Base-by-base conservation (phyloP, 2,113 vertebrate genomes). In the Uropsilus gracilis region DNA sequence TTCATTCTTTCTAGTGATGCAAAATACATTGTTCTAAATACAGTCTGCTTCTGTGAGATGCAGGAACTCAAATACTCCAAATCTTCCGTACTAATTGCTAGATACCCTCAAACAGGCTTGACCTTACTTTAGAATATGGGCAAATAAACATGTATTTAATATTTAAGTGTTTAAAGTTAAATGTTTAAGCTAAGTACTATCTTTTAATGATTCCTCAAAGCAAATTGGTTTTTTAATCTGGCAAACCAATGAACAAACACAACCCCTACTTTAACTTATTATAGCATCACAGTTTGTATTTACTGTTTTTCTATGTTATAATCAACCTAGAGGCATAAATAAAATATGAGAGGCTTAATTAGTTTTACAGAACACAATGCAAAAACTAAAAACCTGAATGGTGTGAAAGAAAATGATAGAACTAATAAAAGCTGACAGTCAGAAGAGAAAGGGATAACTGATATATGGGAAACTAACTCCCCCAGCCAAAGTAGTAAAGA, bases 241-340 rank as follows among this genome's bases (percentile, higher is more conserved):
- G 73, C 34, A 34, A 37, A 71, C 24, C 30, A 59, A 86, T 89
- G 72, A 66, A 66, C 39, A 89, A 86, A 64, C 17, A 34, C n/a
- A 95, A 75, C 39, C 11, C 59, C 93, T 84, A 83, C 14, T 80
- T 84, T 34, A 66, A 24, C 42, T 57, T 92, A 76, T 34, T 69
- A 42, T 64, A 78, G 72, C 11, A 53, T 88, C 57, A 34, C 32
- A 81, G 81, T 9, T 89, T 76, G 76, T 89, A 66, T 80, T n/a
- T 80, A 68, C 61, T 86, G 37, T 10, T 59, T 92, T 94, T 68
- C 72, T 24, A 90, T 86, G 90, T 83, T 83, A 68, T 78, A 55
- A 83, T 64, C 59, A 71, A 92, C 8, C n/a, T 59, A 42, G 22
- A 80, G 69, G 55, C 37, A 75, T n/a, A 61, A 57, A 42, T 44